Percentiles rank a stretch among this genome's conserved stretches.
Conservation (phyloP, 2,113 vertebrate genomes). For the Romanogobio albipinnatus region DNA sequence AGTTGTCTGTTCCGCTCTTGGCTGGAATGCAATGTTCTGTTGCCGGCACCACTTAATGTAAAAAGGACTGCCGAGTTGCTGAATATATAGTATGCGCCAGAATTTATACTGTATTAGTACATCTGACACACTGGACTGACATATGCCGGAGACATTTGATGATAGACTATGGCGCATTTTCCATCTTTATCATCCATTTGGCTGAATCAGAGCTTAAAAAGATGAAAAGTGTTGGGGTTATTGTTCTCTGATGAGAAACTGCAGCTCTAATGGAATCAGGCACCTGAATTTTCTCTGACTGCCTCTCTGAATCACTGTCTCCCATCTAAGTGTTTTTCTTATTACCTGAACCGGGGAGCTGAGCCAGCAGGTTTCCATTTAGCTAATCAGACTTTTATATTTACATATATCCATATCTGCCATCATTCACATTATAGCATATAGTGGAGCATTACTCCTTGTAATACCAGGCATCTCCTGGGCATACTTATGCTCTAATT, state of each 20-base stretch:
- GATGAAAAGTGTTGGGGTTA: slow-evolving; percentile 3
- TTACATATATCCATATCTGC: slow-evolving; percentile 59
- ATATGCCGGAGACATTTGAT: neutral
- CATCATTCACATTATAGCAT: slow-evolving; percentile 62
- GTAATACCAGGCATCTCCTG: slow-evolving; percentile 70
- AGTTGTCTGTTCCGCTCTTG: slow-evolving; percentile 52
- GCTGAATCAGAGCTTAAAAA: slow-evolving; percentile 25
- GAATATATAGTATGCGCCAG: neutral
- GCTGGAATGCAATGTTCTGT: neutral
- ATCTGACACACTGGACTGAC: neutral
- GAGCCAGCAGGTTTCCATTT: slow-evolving; percentile 57
- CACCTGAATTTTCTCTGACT: slow-evolving; percentile 12
- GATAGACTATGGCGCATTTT: slow-evolving; percentile 21
- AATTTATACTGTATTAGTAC: neutral
- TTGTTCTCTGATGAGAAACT: slow-evolving; percentile 25
- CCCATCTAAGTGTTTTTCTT: slow-evolving; percentile 36
- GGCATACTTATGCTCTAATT: slow-evolving; percentile 69
- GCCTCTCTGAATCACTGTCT: neutral
- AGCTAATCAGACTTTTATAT: slow-evolving; percentile 60
- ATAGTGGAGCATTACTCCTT: slow-evolving; percentile 69
- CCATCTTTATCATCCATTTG: slow-evolving; percentile 31
- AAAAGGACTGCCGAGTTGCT: neutral
- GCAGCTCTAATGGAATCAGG: slow-evolving; percentile 32
- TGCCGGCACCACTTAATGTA: neutral
- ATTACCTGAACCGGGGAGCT: neutral